phyloP scores from a whole-genome alignment of 2,113 vertebrate genomes.

The Otolemur garnettii region DNA sequence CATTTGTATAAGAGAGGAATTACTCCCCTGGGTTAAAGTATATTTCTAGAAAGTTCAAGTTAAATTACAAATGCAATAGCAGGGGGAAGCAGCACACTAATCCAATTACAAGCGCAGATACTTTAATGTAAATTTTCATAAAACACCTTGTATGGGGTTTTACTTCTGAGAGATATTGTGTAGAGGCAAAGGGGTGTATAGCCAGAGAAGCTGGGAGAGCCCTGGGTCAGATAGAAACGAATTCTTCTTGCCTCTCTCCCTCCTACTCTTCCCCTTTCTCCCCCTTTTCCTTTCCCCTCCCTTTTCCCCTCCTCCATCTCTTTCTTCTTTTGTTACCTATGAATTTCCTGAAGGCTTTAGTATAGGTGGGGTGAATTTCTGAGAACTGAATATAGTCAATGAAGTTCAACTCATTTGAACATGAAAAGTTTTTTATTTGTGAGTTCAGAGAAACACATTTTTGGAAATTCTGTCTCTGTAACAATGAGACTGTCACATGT shows the following conservation, averaged over 20 bases:
- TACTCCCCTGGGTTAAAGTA: background rate
- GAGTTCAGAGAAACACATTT: background rate
- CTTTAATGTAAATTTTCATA: background rate
- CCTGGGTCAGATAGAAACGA: background rate
- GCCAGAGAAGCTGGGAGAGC: background rate
- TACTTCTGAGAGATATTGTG: constrained; percentile 18
- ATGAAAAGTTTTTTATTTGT: background rate
- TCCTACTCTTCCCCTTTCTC: background rate
- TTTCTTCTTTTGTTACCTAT: background rate
- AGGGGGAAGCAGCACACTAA: background rate
- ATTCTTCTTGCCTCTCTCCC: background rate
- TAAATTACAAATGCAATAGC: constrained; percentile 51
- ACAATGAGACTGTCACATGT: background rate
- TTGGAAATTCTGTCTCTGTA: background rate
- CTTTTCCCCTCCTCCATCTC: too few relatives aligned
- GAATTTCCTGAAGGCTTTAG: background rate
- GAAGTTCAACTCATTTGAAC: background rate
- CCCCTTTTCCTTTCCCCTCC: background rate
- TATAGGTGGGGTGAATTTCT: background rate
- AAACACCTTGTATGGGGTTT: constrained; percentile 9
- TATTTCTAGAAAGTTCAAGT: constrained; percentile 46
- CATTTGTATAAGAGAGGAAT: background rate
- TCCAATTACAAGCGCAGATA: constrained; percentile 16
- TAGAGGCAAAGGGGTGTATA: background rate
- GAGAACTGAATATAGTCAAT: background rate